Conservation (phyloP, 30 jellyfish, hydroid and myxozoan genomes). For the Turritopsis rubra region DNA sequence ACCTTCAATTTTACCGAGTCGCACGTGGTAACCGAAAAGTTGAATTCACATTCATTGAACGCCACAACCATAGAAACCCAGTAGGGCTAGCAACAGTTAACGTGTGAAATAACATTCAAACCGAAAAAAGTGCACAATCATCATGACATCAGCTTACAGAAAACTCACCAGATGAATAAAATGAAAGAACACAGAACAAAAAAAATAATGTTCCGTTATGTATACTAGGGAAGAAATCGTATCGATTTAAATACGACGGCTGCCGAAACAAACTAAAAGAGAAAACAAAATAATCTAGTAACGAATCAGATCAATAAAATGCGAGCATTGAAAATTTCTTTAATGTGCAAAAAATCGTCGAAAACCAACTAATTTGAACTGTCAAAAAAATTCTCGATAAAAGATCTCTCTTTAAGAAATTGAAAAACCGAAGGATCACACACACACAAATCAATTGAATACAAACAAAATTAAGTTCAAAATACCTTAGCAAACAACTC, state of each 20-base stretch:
- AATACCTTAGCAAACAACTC: background rate
- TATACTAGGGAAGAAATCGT: background rate
- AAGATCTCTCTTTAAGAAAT: no score
- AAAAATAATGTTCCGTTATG: background rate
- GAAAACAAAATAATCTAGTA: background rate
- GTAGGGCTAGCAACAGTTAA: background rate
- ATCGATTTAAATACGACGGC: background rate
- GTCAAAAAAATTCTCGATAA: background rate
- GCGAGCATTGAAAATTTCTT: no score
- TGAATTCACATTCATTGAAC: background rate
- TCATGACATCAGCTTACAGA: background rate
- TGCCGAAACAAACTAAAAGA: background rate
- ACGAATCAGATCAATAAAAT: background rate
- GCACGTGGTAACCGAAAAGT: background rate
- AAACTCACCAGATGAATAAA: background rate
- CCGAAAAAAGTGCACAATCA: background rate
- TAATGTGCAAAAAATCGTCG: background rate
- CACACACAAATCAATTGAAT: background rate
- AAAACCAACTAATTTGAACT: background rate
- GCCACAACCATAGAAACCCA: background rate
- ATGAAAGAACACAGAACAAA: background rate
- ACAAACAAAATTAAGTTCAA: background rate
- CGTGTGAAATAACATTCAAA: background rate
- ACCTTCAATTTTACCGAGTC: background rate
- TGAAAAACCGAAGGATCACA: background rate